Evolutionary conservation across 2,113 vertebrate genomes (phyloP).

Genomic region (Prunella fulvescens): DNA sequence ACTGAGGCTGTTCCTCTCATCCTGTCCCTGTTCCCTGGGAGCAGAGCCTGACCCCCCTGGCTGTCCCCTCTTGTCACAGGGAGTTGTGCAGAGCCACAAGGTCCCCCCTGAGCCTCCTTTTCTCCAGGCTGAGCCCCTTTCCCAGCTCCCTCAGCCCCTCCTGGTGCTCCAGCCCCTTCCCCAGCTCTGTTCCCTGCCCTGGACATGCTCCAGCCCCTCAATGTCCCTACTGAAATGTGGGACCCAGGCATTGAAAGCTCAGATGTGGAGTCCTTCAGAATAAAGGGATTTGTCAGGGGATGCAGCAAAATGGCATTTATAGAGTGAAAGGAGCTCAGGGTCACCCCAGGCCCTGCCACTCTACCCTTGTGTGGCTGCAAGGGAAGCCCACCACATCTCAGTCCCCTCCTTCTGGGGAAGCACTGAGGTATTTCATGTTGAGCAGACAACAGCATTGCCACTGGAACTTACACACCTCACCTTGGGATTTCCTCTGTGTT

Average conservation of each 20-base stretch:
- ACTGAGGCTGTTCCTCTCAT: rapidly evolving
- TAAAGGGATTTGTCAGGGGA: rapidly evolving
- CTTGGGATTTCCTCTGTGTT: neutral
- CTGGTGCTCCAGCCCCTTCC: neutral
- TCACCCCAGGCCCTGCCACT: neutral
- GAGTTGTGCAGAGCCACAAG: neutral
- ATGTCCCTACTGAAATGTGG: rapidly evolving
- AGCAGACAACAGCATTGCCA: rapidly evolving
- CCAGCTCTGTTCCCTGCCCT: rapidly evolving
- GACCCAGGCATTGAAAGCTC: neutral
- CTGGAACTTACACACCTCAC: neutral
- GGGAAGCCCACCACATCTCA: rapidly evolving
- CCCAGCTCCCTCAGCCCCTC: neutral
- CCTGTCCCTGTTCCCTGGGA: neutral
- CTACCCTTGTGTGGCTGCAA: neutral
- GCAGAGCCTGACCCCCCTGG: rapidly evolving
- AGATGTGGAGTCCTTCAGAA: neutral
- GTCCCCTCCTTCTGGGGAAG: neutral
- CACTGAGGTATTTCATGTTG: rapidly evolving
- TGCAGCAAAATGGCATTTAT: neutral
- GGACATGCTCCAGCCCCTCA: rapidly evolving
- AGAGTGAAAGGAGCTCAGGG: neutral
- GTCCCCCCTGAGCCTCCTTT: neutral
- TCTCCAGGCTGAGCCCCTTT: neutral
- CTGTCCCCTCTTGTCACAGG: neutral